These are phyloP conservation scores for Callopanchax toddi DNA, from an alignment of 2,113 vertebrate genomes.

Conservation along the genomic window DNA sequence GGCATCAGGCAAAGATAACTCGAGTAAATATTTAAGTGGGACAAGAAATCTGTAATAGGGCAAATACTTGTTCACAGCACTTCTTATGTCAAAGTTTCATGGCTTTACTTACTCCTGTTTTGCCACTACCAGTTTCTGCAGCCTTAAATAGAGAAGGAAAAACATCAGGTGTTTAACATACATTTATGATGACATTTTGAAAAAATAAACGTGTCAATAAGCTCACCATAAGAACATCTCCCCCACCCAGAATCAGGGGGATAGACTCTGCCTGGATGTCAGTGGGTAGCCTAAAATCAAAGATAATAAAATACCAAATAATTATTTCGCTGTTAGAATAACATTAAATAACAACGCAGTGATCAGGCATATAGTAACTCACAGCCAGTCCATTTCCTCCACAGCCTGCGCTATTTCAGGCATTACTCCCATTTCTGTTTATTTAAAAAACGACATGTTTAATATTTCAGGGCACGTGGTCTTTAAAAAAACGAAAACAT, in stretches of 20 bases:
- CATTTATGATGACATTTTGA: neutral
- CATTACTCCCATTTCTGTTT: conserved; percentile 97
- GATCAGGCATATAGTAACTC: conserved; percentile 78
- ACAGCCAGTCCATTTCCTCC: conserved; percentile 99
- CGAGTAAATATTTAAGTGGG: too few relatives aligned
- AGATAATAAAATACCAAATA: neutral
- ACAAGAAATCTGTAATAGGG: too few relatives aligned
- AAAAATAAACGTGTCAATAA: neutral
- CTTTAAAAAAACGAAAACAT: too few relatives aligned
- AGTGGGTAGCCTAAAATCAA: conserved; percentile 87
- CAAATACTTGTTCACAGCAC: too few relatives aligned
- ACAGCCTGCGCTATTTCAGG: conserved; percentile 97
- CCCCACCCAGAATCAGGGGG: conserved; percentile 94
- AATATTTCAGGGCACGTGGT: fast-evolving
- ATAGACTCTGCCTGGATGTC: conserved; percentile 98
- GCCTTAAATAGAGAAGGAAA: conserved; percentile 77
- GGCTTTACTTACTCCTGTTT: conserved; percentile 91
- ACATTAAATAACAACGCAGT: neutral
- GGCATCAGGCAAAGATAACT: too few relatives aligned
- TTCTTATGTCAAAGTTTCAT: neutral
- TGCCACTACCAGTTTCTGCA: conserved; percentile 97
- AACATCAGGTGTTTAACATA: neutral
- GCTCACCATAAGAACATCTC: conserved; percentile 96
- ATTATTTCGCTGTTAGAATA: neutral
- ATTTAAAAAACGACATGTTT: conserved; percentile 28